These are phyloP conservation scores for Pemphredon lugubris DNA, from an alignment of 2,888 invertebrate genomes.

Conservation along the genomic window DNA sequence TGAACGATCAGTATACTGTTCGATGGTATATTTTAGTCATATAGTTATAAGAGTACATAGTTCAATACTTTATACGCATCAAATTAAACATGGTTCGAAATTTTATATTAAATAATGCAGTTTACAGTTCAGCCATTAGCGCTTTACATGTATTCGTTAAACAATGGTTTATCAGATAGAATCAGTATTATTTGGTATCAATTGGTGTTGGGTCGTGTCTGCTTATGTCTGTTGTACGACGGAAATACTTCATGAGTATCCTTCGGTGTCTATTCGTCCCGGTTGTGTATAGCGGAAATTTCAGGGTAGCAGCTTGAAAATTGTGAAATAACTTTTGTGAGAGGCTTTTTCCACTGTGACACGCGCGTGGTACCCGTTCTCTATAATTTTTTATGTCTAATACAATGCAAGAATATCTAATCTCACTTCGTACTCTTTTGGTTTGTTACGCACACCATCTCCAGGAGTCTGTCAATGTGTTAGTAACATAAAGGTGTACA, in stretches of 20 bases:
- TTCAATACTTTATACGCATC: slow-evolving; percentile 23
- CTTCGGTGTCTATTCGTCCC: slow-evolving; percentile 9
- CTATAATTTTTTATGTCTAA: slow-evolving; percentile 21
- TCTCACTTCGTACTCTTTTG: slow-evolving; percentile 24
- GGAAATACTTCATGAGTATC: slow-evolving; percentile 27
- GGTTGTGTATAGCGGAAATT: slow-evolving; percentile 13
- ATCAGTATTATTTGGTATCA: slow-evolving; percentile 69
- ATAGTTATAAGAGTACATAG: slow-evolving; percentile 20
- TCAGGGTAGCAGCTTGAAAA: slow-evolving; percentile 18
- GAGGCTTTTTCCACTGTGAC: slow-evolving; percentile 26
- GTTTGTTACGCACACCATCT: slow-evolving; percentile 35
- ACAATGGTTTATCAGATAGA: slow-evolving; percentile 47
- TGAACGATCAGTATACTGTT: slow-evolving; percentile 29
- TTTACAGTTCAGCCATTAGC: slow-evolving; percentile 43
- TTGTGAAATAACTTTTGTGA: slow-evolving; percentile 26
- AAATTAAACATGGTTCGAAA: slow-evolving; percentile 22
- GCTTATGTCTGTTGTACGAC: slow-evolving; percentile 65
- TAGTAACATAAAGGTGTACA: slow-evolving; percentile 28
- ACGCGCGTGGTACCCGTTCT: slow-evolving; percentile 32
- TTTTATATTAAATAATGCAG: slow-evolving; percentile 22
- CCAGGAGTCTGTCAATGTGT: slow-evolving; percentile 19
- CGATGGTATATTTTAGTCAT: slow-evolving; percentile 13
- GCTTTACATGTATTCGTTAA: slow-evolving; percentile 52
- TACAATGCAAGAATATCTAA: slow-evolving; percentile 36
- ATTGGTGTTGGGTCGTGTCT: slow-evolving; percentile 75